Base-by-base conservation (phyloP, 2,888 invertebrate species). In the Caenorhabditis zanzibari region DNA sequence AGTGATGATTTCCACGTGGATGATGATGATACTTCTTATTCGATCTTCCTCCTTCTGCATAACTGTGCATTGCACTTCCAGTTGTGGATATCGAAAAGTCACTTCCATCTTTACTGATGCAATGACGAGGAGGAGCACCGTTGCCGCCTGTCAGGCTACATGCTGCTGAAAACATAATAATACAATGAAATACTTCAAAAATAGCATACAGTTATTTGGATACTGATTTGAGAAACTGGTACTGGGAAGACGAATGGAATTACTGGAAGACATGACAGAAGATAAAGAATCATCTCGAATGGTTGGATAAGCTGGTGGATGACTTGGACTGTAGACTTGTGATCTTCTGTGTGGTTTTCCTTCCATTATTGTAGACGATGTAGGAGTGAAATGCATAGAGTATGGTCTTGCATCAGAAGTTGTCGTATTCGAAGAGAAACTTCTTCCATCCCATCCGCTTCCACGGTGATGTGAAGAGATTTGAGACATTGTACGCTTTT, bases 181-280 rank as follows among this genome's bases (percentile, higher is more conserved):
- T 3, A 14, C 22, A 22, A 10, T 49, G 16, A 16, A n/a, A 2
- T 28, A 32, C 56, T 58, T 16, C 1, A 24, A 38, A 52, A n/a
- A 14, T 22, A 71, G 76, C 84, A 81, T 47, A 87, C 87, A 88
- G 64, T 85, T 87, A 64, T 86, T 87, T 0, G 80, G 80, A 49
- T 82, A 85, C 32, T 82, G 81, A 68, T 86, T 84, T 14, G 81
- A 81, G 12, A 84, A 82, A 38, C 83, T 82, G 35, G 85, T 82
- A 44, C 79, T 81, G 2, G 85, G 86, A 9, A 82, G 69, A 28
- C 86, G 86, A 14, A 87, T 77, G 16, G 87, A 87, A 52, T 87
- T 87, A 35, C 82, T 83, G 12, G 88, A 88, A 4, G 86, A 86
- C 61, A 88, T 79, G n/a, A 89, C 72, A 12, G 88, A 88, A 9